phyloP scores from a whole-genome alignment of 2,113 vertebrate genomes.

The Hoplias malabaricus region DNA sequence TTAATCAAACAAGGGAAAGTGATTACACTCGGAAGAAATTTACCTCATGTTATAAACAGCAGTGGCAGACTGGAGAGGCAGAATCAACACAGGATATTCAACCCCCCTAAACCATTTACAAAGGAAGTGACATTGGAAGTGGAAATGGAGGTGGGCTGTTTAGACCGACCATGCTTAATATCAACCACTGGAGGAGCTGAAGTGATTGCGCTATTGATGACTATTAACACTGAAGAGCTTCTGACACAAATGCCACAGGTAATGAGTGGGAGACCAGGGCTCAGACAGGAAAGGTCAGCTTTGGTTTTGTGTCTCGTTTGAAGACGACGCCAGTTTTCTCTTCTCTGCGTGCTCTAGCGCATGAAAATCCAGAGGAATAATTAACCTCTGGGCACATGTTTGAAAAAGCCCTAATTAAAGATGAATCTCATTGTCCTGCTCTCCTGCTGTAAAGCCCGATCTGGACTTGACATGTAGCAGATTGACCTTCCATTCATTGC shows the following conservation, averaged over 20 bases:
- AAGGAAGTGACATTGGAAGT: not conserved
- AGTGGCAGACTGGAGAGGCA: not conserved
- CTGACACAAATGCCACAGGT: not conserved
- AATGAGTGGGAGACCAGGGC: not conserved
- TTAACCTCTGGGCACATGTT: not conserved
- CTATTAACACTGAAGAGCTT: not conserved
- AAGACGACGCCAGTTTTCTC: not conserved
- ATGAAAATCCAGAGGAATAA: constrained; percentile 11
- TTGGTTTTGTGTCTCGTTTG: not conserved
- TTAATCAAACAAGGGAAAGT: not conserved
- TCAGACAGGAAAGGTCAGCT: constrained; percentile 2
- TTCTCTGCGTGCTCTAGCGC: constrained; percentile 2
- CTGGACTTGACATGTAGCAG: not conserved
- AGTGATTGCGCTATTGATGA: not conserved
- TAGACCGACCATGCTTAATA: not conserved
- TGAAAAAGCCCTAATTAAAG: not conserved
- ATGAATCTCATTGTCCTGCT: not conserved
- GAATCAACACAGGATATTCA: not conserved
- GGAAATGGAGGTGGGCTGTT: not conserved
- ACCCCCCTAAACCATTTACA: not conserved
- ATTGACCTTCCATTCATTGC: constrained; percentile 26
- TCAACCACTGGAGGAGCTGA: not conserved
- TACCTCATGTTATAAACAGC: not conserved
- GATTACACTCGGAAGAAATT: constrained; percentile 1
- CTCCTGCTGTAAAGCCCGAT: not conserved